Conservation (phyloP, 2,797 vertebrate genomes). For the Lindbergichthys nudifrons region DNA sequence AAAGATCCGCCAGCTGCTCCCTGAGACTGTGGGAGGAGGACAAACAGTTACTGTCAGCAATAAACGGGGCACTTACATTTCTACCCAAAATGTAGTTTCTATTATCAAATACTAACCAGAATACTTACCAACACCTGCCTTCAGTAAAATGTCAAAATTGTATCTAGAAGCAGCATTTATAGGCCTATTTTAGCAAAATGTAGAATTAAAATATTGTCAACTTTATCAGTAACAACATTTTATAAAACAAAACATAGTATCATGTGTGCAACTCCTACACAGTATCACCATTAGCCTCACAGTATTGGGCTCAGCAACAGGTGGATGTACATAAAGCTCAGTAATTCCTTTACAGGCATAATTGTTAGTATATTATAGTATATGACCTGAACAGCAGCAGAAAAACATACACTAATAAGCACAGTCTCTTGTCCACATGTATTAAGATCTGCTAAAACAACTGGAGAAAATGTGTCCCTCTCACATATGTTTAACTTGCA, state of each 20-base stretch:
- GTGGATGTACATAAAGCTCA: neutral
- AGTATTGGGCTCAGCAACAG: neutral
- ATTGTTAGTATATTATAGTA: neutral
- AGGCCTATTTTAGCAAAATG: neutral
- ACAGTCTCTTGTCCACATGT: neutral
- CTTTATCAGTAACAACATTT: neutral
- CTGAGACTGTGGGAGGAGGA: conserved; percentile 64
- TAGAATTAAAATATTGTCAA: neutral
- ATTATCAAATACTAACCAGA: neutral
- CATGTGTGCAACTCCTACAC: neutral
- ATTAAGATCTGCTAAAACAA: neutral
- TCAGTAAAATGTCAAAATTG: neutral
- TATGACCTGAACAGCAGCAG: neutral
- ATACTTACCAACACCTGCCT: neutral
- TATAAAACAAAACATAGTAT: neutral
- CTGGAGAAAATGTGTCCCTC: neutral
- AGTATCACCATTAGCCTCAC: neutral
- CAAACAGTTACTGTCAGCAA: conserved; percentile 13
- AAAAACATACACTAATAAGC: neutral
- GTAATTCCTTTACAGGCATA: neutral
- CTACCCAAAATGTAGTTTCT: neutral
- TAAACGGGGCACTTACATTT: conserved; percentile 6
- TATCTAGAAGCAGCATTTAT: neutral
- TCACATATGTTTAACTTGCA: neutral
- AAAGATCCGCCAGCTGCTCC: conserved; percentile 79